These are phyloP conservation scores for Pterostichus madidus DNA, from an alignment of 2,888 invertebrate species.

Conservation along the genomic window DNA sequence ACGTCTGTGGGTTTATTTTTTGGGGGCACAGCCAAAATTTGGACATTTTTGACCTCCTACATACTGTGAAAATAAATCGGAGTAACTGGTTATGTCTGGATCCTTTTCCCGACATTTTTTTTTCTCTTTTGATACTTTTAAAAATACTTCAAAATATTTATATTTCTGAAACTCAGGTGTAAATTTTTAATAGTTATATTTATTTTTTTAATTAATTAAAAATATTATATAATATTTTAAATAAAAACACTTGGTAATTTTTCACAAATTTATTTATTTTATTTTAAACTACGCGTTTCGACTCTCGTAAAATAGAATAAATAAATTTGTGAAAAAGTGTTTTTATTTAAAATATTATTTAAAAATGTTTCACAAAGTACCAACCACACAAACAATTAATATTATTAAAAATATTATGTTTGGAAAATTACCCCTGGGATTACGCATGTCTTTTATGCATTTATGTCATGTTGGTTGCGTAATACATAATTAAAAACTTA, in stretches of 20 bases:
- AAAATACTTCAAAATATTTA: too few relatives aligned
- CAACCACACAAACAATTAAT: too few relatives aligned
- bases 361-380: too few relatives aligned
- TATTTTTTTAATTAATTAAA: too few relatives aligned
- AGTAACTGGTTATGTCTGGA: neutral
- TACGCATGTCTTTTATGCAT: neutral
- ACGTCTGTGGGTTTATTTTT: neutral
- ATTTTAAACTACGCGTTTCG: too few relatives aligned
- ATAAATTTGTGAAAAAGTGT: too few relatives aligned
- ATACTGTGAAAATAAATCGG: neutral
- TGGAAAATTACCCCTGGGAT: neutral
- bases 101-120: neutral
- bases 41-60: conserved; percentile 18
- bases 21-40: conserved; percentile 2
- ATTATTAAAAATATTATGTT: neutral
- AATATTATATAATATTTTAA: too few relatives aligned
- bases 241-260: too few relatives aligned
- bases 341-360: too few relatives aligned
- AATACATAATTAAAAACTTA: neutral
- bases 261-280: too few relatives aligned
- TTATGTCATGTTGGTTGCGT: neutral
- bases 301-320: too few relatives aligned
- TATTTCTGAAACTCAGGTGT: neutral
- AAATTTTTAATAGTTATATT: neutral
- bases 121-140: too few relatives aligned